Evolutionary conservation across 2,797 vertebrate genomes (phyloP).

Genomic region (Crotalus adamanteus): DNA sequence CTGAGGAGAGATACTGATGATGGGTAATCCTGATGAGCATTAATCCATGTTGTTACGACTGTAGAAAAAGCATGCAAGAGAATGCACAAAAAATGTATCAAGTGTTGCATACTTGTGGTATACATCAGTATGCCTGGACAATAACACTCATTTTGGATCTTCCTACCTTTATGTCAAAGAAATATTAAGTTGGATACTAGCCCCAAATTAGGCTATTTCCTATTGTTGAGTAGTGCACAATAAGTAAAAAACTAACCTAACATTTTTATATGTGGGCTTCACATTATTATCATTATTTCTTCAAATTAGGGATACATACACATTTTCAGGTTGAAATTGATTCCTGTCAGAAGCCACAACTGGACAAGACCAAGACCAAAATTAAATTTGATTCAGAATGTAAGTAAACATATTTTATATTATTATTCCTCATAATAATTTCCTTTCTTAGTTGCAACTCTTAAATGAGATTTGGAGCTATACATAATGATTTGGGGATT

Average conservation of each 20-base stretch:
- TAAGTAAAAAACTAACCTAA: background rate
- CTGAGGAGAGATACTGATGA: background rate
- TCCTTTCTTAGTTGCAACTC: background rate
- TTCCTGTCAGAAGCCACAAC: background rate
- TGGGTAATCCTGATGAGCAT: background rate
- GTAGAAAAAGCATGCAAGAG: background rate
- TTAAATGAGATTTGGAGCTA: background rate
- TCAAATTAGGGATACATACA: background rate
- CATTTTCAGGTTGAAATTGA: background rate
- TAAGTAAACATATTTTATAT: background rate
- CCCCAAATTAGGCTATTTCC: background rate
- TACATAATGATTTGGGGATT: background rate
- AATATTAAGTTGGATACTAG: background rate
- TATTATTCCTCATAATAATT: background rate
- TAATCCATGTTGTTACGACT: background rate
- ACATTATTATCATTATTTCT: background rate
- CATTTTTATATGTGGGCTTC: background rate
- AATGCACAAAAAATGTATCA: background rate
- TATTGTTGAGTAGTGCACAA: background rate
- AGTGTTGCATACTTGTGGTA: background rate
- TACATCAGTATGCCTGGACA: background rate
- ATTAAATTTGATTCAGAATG: background rate
- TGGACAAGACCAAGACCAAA: background rate
- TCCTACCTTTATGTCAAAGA: background rate
- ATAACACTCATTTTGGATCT: background rate